phyloP scores from a whole-genome alignment of 2,797 vertebrate genomes.

The Eurystomus glaucurus region DNA sequence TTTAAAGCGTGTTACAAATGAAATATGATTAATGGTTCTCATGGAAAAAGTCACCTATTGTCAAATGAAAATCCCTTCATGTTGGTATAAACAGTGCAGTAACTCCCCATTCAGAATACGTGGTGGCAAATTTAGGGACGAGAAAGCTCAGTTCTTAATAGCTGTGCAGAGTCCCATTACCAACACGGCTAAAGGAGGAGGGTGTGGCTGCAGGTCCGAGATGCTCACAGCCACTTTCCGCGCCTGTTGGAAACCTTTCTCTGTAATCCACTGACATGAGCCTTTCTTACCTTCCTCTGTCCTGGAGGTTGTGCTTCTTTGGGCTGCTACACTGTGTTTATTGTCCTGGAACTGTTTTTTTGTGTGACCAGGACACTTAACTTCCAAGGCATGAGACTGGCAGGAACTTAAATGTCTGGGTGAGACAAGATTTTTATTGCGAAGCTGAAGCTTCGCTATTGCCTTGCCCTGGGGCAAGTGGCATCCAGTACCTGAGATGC shows the following conservation, averaged over 20 bases:
- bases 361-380: neutral
- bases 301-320: neutral
- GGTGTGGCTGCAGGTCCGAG: neutral
- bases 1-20: neutral
- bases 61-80: neutral
- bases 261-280: neutral
- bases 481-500: neutral
- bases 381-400: neutral
- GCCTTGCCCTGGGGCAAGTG: neutral
- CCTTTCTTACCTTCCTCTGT: accelerated
- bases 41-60: neutral
- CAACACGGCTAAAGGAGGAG: accelerated
- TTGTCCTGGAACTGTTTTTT: neutral
- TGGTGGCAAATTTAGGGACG: neutral
- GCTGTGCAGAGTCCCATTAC: neutral
- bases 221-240: neutral
- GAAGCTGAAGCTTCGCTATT: neutral
- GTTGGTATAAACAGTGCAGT: accelerated
- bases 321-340: accelerated
- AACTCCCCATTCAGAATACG: neutral
- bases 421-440: neutral
- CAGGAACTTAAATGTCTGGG: neutral
- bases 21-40: neutral
- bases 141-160: neutral
- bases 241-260: accelerated